Base-by-base conservation (phyloP, 2,888 invertebrate genomes). In the Epinotia ramella region DNA sequence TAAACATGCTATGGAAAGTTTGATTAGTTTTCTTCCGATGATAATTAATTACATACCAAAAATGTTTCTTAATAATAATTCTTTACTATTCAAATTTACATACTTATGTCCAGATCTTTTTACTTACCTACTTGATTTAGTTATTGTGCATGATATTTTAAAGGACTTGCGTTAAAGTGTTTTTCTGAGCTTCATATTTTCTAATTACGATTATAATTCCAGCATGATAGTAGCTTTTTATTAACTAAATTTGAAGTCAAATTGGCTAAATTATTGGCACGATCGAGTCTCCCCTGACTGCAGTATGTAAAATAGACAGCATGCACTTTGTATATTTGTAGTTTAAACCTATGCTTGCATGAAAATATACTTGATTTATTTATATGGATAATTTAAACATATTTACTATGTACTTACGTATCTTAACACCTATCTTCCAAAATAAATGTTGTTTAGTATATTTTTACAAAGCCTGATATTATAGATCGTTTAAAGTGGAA, bases 381-480 rank as follows among this genome's bases (percentile, higher is more conserved):
- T 84, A 80, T 88, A 82, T 84, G 78, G 81, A 84, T 79, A 85
- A 84, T 79, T 84, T 76, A 86, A 84, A 85, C 84, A 86, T 86
- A 84, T 74, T 78, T 78, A 77, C 78, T 60, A 69, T 81, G 81
- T 80, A 81, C 46, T 46, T 88, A 81, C 80, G 84, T 89, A 88
- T 88, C 80, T 85, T 86, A 87, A 84, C 86, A 86, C 81, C 82
- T 90, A 90, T 93, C 94, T 94, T 94, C 94, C 94, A 94, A 94
- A 94, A 94, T 94, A 94, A 94, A 94, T 94, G 94, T 91, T 90
- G 83, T 90, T 87, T 88, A 90, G 87, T 89, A 87, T 89, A 87
- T 89, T 84, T 88, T 85, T 81, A 79, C 84, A 78, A 79, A 82
- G 84, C 83, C 84, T 87, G 82, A 75, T 86, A 82, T 81, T 84